Conservation (phyloP, 2,113 vertebrate species). For the Prunella fulvescens region DNA sequence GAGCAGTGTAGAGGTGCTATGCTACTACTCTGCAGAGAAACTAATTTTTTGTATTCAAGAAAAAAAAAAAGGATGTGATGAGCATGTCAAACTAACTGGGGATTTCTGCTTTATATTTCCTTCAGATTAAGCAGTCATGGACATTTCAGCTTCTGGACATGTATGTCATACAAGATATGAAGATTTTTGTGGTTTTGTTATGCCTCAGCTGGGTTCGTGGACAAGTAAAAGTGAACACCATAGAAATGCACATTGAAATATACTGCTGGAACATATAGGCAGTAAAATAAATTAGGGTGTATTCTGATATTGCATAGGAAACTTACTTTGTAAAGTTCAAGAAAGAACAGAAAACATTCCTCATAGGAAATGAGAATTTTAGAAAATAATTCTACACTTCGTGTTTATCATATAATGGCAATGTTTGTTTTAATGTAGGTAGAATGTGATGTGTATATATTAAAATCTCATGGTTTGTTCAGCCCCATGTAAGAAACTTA, state of each 20-base stretch:
- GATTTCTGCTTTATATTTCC: not conserved
- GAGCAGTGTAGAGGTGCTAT: not conserved
- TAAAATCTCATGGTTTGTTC: slow-evolving; percentile 51
- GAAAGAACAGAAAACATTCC: not conserved
- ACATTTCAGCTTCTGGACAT: not conserved
- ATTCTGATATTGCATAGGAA: not conserved
- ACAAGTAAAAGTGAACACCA: not conserved
- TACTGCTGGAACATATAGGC: not conserved
- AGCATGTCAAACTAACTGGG: not conserved
- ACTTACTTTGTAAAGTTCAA: not conserved
- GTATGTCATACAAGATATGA: not conserved
- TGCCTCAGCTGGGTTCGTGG: not conserved
- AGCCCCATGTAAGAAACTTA: slow-evolving; percentile 12
- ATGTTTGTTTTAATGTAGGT: slow-evolving; percentile 10
- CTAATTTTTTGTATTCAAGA: not conserved
- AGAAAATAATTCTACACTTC: not conserved
- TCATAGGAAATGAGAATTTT: not conserved
- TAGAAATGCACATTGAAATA: not conserved
- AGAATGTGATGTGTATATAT: not conserved
- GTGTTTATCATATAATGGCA: not conserved
- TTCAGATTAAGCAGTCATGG: not conserved
- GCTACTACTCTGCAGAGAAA: not conserved
- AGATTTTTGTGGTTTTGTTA: not conserved
- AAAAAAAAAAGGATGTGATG: not conserved
- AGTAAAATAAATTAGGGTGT: not conserved